Evolutionary conservation across 2,797 vertebrate genomes (phyloP).

Genomic region (Lemur catta): DNA sequence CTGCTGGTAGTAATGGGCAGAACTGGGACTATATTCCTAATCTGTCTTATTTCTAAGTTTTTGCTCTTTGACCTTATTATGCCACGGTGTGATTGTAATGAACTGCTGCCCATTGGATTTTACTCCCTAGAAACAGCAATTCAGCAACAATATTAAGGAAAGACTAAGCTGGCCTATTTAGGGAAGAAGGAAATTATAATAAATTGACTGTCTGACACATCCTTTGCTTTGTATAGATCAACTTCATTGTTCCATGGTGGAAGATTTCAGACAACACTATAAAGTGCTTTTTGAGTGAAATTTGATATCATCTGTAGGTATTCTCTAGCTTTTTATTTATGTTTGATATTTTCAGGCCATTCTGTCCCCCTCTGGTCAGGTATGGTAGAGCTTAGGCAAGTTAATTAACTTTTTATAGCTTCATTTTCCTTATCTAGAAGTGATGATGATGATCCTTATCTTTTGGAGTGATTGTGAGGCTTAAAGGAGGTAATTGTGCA

Average conservation of each 20-base stretch:
- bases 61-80: background rate
- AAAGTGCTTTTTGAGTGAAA: conserved; percentile 20
- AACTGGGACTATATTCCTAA: background rate
- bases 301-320: background rate
- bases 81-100: background rate
- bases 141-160: background rate
- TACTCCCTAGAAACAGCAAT: background rate
- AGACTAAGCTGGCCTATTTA: background rate
- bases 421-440: background rate
- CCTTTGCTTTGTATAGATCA: background rate
- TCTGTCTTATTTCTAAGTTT: background rate
- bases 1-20: background rate
- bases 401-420: background rate
- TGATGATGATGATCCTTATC: background rate
- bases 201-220: background rate
- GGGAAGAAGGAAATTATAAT: background rate
- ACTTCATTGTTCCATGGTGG: background rate
- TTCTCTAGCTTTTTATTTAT: background rate
- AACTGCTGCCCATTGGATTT: background rate
- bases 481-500: background rate
- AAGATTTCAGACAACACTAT: conserved; percentile 4
- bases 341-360: background rate
- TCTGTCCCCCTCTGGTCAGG: background rate
- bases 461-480: background rate
- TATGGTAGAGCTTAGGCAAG: background rate